A percentile compares a stretch with the other conserved stretches of the same genome.
Conservation (phyloP, 2,113 vertebrate species). For the Entelurus aequoreus region DNA sequence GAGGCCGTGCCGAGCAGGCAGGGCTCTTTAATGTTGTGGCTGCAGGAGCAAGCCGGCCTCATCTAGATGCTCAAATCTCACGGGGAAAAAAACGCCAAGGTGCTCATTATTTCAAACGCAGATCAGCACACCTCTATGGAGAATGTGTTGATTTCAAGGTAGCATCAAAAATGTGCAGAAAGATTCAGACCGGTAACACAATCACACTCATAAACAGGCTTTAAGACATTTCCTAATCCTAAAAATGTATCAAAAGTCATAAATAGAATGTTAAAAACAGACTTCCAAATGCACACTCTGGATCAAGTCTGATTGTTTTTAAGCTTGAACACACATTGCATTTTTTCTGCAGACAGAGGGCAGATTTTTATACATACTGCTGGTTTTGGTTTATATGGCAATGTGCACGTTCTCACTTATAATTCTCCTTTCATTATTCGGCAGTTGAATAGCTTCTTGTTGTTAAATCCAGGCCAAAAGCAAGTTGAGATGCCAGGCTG, state of each 20-base stretch:
- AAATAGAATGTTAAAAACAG: too few relatives aligned
- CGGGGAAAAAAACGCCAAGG: slow-evolving; percentile 32
- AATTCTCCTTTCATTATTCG: too few relatives aligned
- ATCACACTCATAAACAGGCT: background rate
- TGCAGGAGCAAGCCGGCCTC: slow-evolving; percentile 71
- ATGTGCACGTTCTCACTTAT: too few relatives aligned
- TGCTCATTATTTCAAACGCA: slow-evolving; percentile 20
- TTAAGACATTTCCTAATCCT: background rate
- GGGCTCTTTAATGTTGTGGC: slow-evolving; percentile 72
- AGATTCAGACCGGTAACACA: background rate
- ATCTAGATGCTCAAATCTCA: slow-evolving; percentile 31
- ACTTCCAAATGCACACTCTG: too few relatives aligned
- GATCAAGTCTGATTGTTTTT: too few relatives aligned
- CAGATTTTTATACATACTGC: too few relatives aligned
- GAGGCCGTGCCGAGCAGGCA: slow-evolving; percentile 71
- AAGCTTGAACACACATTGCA: too few relatives aligned
- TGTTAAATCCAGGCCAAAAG: background rate
- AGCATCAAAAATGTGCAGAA: background rate
- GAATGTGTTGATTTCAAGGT: background rate
- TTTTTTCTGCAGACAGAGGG: too few relatives aligned
- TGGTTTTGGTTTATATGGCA: too few relatives aligned
- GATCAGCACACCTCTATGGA: slow-evolving; percentile 39
- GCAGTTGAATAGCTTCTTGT: too few relatives aligned
- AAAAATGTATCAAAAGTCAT: too few relatives aligned
- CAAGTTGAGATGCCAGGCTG: slow-evolving; percentile 21